Evolutionary conservation across 30 jellyfish, hydroid and myxozoan genomes (phyloP).

Genomic region (Cassiopea xamachana): DNA sequence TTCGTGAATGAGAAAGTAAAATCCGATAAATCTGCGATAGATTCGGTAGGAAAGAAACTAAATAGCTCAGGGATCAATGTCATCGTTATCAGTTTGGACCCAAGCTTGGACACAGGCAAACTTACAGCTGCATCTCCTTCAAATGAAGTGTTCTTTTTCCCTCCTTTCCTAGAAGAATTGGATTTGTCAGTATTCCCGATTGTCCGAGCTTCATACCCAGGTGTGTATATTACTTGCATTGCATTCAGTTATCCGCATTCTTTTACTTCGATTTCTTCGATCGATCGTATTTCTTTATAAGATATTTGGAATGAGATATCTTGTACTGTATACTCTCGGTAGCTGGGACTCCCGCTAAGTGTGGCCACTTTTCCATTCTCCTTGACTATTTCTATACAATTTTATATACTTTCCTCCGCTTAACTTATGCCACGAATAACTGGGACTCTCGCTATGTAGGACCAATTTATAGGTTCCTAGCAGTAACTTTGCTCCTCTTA

Average conservation of each 20-base stretch:
- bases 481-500: too few relatives aligned
- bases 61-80: slow-evolving; percentile 49
- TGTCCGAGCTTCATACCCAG: slow-evolving; percentile 60
- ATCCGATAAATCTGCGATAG: slow-evolving; percentile 40
- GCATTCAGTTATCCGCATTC: neutral
- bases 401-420: too few relatives aligned
- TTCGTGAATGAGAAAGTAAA: slow-evolving; percentile 66
- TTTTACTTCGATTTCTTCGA: too few relatives aligned
- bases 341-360: too few relatives aligned
- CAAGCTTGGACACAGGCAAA: slow-evolving; percentile 22
- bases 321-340: too few relatives aligned
- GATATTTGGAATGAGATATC: too few relatives aligned
- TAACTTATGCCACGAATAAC: too few relatives aligned
- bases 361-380: too few relatives aligned
- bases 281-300: too few relatives aligned
- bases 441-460: too few relatives aligned
- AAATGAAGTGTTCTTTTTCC: slow-evolving; percentile 81
- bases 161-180: slow-evolving; percentile 71
- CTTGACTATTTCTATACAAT: too few relatives aligned
- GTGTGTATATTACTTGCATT: slow-evolving; percentile 1
- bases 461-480: too few relatives aligned
- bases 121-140: slow-evolving; percentile 40
- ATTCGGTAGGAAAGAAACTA: slow-evolving; percentile 33
- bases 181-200: slow-evolving; percentile 67
- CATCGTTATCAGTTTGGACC: slow-evolving; percentile 68